phyloP scores from a whole-genome alignment of 2,797 vertebrate species.

The Takifugu ocellatus region DNA sequence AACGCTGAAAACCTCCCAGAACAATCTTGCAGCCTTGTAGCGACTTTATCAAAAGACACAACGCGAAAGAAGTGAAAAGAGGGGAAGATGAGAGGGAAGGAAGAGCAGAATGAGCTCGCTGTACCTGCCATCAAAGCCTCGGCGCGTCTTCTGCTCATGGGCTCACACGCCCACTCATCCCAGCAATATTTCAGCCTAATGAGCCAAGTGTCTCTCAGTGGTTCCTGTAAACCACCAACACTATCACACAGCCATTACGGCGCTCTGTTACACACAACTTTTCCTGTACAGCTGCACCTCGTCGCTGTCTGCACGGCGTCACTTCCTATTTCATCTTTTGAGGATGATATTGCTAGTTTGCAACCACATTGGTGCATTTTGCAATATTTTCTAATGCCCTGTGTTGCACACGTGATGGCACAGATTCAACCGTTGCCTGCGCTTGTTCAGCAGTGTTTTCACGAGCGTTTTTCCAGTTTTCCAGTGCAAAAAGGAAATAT shows the following conservation, averaged over 20 bases:
- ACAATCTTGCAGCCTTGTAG: constrained; percentile 47
- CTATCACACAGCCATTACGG: constrained; percentile 44
- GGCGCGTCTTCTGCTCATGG: constrained; percentile 52
- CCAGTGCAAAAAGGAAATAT: no score
- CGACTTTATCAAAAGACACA: constrained; percentile 51
- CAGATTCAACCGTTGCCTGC: no score
- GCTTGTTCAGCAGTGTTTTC: no score
- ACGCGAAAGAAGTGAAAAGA: constrained; percentile 41
- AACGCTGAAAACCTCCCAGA: constrained; percentile 29
- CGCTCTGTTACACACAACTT: constrained; percentile 36
- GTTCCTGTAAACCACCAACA: constrained; percentile 25
- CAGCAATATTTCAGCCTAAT: constrained; percentile 67
- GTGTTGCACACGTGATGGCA: no score
- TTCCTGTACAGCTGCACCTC: constrained; percentile 32
- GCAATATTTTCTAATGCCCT: no score
- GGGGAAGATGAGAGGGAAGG: constrained; percentile 45
- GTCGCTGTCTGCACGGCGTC: no score
- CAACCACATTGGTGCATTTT: no score
- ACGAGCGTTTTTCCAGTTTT: no score
- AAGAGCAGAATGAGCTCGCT: constrained; percentile 59
- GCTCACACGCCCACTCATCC: constrained; percentile 63
- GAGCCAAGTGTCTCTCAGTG: constrained; percentile 67
- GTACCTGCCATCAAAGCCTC: constrained; percentile 69
- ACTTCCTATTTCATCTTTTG: no score
- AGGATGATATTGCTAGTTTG: no score